Conservation (phyloP, 2,888 invertebrate species). For the Trachelus tabidus region DNA sequence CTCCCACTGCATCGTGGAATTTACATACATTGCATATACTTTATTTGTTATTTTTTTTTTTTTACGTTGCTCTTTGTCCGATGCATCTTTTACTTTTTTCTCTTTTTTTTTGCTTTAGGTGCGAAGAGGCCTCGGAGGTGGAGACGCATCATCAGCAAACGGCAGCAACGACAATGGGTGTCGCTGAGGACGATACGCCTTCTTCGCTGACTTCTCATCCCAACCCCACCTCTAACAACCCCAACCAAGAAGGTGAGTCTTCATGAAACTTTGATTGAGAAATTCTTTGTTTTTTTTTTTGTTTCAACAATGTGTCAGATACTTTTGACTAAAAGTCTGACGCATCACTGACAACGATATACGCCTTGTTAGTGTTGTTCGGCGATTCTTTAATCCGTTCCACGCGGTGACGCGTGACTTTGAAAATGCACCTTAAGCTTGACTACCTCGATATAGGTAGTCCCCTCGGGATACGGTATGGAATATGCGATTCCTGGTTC, state of each 20-base stretch:
- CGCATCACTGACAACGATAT: too few relatives aligned
- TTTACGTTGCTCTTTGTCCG: neutral
- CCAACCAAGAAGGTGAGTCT: slow-evolving; percentile 57
- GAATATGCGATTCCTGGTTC: too few relatives aligned
- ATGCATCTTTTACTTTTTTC: neutral
- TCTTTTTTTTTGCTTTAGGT: slow-evolving; percentile 38
- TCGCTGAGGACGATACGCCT: slow-evolving; percentile 62
- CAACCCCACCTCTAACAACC: slow-evolving; percentile 50
- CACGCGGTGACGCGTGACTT: too few relatives aligned
- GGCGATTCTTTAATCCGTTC: too few relatives aligned
- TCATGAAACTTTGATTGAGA: neutral
- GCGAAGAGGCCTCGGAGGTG: slow-evolving; percentile 62
- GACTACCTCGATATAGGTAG: too few relatives aligned
- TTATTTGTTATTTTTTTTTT: neutral
- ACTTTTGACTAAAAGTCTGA: too few relatives aligned
- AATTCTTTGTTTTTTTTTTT: neutral
- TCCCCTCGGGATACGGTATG: too few relatives aligned
- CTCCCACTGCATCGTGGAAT: too few relatives aligned
- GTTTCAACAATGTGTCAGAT: too few relatives aligned
- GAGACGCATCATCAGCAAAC: slow-evolving; percentile 61
- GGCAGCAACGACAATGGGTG: slow-evolving; percentile 60
- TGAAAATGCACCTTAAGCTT: too few relatives aligned
- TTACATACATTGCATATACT: neutral
- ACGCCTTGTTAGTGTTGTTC: too few relatives aligned
- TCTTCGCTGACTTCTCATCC: slow-evolving; percentile 61